A percentile compares a stretch with the other conserved stretches of the same genome.
Evolutionary conservation across 1,140 invertebrate species (phyloP).

Genomic region (Lepidurus apus): DNA sequence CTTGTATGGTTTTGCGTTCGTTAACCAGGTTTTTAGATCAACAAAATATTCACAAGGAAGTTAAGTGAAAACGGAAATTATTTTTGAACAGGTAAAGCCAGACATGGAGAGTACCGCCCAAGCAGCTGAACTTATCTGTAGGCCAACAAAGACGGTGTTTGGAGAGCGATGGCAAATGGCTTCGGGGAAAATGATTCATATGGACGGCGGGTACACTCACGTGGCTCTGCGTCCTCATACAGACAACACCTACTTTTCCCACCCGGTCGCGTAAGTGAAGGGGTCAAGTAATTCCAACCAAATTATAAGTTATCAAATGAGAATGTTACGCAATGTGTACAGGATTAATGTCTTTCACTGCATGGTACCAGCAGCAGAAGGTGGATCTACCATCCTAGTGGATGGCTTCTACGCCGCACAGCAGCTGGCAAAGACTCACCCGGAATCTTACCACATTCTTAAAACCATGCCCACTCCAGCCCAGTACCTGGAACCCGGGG

Average conservation of each 20-base stretch:
- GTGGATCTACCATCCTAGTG: conserved; percentile 62
- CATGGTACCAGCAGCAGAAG: conserved; percentile 53
- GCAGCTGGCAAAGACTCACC: conserved; percentile 49
- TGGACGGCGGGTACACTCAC: conserved; percentile 62
- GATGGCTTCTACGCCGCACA: conserved; percentile 62
- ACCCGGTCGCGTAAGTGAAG: conserved; percentile 57
- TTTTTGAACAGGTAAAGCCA: conserved; percentile 30
- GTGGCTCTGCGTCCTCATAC: conserved; percentile 50
- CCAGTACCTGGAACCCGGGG: conserved; percentile 57
- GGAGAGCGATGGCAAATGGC: conserved; percentile 59
- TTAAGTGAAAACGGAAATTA: not conserved
- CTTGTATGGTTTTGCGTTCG: conserved; percentile 30
- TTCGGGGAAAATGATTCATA: conserved; percentile 48
- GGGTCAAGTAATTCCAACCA: not conserved
- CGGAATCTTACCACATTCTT: conserved; percentile 54
- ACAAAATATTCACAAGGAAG: not conserved
- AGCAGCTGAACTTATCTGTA: conserved; percentile 50
- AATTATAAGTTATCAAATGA: not conserved
- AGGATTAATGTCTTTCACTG: conserved; percentile 65
- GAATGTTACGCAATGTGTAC: not conserved
- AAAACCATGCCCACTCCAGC: conserved; percentile 46
- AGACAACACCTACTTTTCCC: conserved; percentile 65
- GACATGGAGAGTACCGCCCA: conserved; percentile 50
- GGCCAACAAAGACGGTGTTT: conserved; percentile 58
- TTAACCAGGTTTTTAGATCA: conserved; percentile 43